phyloP scores from a whole-genome alignment of 2,888 invertebrate genomes.

The Bimastos eiseni region DNA sequence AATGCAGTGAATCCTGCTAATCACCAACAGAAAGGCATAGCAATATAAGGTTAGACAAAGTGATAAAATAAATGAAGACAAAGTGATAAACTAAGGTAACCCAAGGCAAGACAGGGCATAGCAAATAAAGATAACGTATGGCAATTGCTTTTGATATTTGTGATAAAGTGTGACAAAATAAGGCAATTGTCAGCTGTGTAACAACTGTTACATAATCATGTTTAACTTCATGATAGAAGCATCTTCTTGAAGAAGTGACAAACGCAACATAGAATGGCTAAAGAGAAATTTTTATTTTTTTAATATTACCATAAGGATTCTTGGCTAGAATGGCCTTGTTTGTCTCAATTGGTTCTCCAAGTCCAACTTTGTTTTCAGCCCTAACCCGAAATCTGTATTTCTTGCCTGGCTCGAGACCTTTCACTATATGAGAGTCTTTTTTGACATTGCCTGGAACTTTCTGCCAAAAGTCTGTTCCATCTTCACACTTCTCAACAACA shows the following conservation, averaged over 20 bases:
- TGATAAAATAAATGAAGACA: too few relatives aligned
- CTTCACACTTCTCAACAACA: slow-evolving; percentile 90
- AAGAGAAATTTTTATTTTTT: neutral
- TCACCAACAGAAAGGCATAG: too few relatives aligned
- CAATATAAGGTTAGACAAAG: too few relatives aligned
- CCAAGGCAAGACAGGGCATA: too few relatives aligned
- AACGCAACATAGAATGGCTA: neutral
- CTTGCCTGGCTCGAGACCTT: slow-evolving; percentile 91
- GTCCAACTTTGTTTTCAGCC: slow-evolving; percentile 91
- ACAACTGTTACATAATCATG: neutral
- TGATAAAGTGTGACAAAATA: neutral
- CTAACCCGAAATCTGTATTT: slow-evolving; percentile 96
- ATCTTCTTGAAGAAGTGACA: neutral
- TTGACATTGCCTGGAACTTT: slow-evolving; percentile 80
- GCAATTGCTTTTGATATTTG: neutral
- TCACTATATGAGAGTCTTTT: slow-evolving; percentile 83
- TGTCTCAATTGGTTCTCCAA: slow-evolving; percentile 82
- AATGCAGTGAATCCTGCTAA: too few relatives aligned
- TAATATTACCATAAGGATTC: slow-evolving; percentile 71
- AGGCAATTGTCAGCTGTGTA: neutral
- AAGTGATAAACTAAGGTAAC: too few relatives aligned
- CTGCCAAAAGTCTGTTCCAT: slow-evolving; percentile 88
- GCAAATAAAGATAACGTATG: neutral
- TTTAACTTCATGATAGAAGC: neutral
- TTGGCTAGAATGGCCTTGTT: slow-evolving; percentile 87